Conservation (phyloP, 2,113 vertebrate genomes). For the Vanacampus margaritifer region DNA sequence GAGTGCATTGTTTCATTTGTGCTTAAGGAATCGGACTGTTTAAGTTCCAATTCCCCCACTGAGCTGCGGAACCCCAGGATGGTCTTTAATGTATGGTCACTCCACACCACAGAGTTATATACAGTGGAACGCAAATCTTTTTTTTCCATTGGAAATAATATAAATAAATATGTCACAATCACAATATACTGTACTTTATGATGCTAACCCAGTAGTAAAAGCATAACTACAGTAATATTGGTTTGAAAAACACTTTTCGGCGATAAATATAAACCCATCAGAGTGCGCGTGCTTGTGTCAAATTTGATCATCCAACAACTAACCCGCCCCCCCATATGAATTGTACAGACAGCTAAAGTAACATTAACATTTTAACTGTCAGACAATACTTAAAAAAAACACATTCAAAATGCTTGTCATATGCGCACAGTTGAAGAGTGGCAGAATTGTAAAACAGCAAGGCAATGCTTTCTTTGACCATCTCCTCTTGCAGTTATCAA, state of each 20-base stretch:
- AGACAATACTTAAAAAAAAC: not conserved
- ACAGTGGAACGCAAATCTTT: not conserved
- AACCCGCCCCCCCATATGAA: no score
- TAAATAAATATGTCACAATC: not conserved
- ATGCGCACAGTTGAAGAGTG: no score
- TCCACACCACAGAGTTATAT: not conserved
- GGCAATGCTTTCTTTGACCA: not conserved
- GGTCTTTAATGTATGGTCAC: not conserved
- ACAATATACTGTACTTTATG: not conserved
- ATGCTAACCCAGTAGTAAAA: no score
- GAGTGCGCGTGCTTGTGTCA: no score
- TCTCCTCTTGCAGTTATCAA: slow-evolving; percentile 2
- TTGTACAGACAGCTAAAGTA: not conserved
- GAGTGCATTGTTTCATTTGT: slow-evolving; percentile 1
- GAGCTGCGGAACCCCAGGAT: not conserved
- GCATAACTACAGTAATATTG: no score
- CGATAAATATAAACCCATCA: not conserved
- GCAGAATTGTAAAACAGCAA: not conserved
- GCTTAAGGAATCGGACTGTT: not conserved
- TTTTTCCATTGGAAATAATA: not conserved
- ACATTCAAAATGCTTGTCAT: no score
- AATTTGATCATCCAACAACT: no score
- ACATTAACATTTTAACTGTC: not conserved
- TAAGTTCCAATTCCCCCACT: not conserved
- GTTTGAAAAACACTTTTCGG: not conserved